phyloP scores from a whole-genome alignment of 2,113 vertebrate genomes.

The Pavo muticus region DNA sequence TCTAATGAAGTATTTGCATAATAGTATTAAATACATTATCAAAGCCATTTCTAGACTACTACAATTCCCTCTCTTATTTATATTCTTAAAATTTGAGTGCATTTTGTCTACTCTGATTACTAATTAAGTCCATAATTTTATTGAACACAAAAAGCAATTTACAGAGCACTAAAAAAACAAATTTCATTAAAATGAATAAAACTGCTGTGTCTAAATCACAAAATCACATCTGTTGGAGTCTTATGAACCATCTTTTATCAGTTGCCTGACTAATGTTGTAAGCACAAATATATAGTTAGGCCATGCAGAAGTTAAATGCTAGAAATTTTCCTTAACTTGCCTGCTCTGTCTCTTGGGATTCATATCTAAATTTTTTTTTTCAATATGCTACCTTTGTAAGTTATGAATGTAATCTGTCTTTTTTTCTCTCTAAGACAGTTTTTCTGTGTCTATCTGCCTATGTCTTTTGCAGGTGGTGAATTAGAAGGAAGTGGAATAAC shows the following conservation, averaged over 20 bases:
- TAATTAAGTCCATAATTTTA: slow-evolving; percentile 36
- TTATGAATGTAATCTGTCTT: not conserved
- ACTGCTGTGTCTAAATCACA: not conserved
- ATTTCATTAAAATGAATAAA: not conserved
- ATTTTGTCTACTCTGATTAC: slow-evolving; percentile 10
- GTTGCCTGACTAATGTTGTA: not conserved
- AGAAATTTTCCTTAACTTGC: not conserved
- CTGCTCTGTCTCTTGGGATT: not conserved
- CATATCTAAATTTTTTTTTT: not conserved
- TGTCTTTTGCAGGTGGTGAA: not conserved
- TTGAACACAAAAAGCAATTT: slow-evolving; percentile 26
- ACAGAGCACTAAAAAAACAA: not conserved
- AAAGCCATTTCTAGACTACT: slow-evolving; percentile 7
- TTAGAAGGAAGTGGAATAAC: not conserved
- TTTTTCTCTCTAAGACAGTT: not conserved
- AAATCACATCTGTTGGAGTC: not conserved
- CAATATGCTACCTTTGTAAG: not conserved
- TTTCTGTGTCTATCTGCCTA: not conserved
- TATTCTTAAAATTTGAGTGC: not conserved
- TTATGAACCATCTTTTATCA: not conserved
- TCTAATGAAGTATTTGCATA: slow-evolving; percentile 38
- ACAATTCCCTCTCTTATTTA: not conserved
- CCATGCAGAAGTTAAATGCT: not conserved
- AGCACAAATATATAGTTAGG: not conserved
- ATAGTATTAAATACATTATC: slow-evolving; percentile 34